Base-by-base conservation (phyloP, 2,888 invertebrate species). In the Exocentrus adspersus region DNA sequence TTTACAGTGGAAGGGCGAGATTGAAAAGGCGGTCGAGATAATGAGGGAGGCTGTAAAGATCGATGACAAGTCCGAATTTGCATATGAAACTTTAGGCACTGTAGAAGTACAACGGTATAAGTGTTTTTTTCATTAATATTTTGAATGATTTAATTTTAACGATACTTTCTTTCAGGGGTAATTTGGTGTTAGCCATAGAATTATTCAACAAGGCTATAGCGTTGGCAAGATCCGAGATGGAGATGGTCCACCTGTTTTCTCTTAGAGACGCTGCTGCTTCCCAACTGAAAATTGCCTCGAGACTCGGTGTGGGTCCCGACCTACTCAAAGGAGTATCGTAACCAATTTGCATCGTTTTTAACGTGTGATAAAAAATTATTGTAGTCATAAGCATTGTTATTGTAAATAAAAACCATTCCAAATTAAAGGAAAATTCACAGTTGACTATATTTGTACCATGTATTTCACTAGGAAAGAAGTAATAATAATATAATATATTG, bases 51-150 rank as follows among this genome's bases (percentile, higher is more conserved):
- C 95, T 1, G 89, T 97, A 70, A 88, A 91, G 79, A 86, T 95
- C 75, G 98, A 98, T 84, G 90, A 92, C 53, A 93, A 93, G 81
- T 97, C 96, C 85, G 94, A 95, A 83, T 92, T 96, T 85, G 97
- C 95, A 6, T 97, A 94, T 82, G 98, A 98, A 85, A 96, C 97
- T 45, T 85, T 97, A 66, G 97, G 95, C 72, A 95, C 96, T 20
- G 92, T 98, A 70, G 95, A 97, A 87, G 94, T 97, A 69, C 97
- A 97, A 84, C 86, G 92, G 94, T 89, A 85, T 84, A 83, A 17
- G n/a, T 53, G 16, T n/a, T n/a, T n/a, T n/a, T n/a, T n/a, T n/a
- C n/a, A n/a, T n/a, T n/a, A n/a, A n/a, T n/a, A n/a, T n/a, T n/a
- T n/a, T n/a, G n/a, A n/a, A n/a, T n/a, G n/a, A n/a, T n/a, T n/a